A percentile compares a stretch with the other conserved stretches of the same genome.
These are phyloP conservation scores for Peromyscus attwateri DNA, from an alignment of 2,797 vertebrate species.

Conservation along the genomic window DNA sequence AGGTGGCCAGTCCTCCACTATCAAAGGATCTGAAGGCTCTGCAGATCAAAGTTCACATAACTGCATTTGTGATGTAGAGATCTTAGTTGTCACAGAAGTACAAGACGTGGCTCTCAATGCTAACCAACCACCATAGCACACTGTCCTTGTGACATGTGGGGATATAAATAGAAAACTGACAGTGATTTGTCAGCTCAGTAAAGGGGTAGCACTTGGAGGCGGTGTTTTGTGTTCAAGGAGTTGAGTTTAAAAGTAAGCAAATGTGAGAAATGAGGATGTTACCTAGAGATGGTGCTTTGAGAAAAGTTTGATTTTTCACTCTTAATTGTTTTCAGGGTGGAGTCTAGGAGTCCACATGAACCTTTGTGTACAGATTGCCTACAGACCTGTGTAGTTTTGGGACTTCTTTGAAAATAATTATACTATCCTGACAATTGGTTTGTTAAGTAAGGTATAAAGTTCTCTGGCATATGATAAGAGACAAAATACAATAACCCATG, in stretches of 20 bases:
- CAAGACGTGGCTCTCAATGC: not conserved
- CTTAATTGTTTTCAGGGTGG: not conserved
- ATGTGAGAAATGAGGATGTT: not conserved
- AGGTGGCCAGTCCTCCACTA: not conserved
- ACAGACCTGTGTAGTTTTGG: not conserved
- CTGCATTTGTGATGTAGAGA: not conserved
- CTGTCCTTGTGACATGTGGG: slow-evolving; percentile 30
- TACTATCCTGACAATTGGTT: slow-evolving; percentile 30
- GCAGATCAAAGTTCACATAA: slow-evolving; percentile 1
- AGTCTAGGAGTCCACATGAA: not conserved
- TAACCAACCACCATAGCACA: not conserved
- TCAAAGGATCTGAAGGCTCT: not conserved
- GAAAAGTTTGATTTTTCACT: not conserved
- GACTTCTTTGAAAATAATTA: slow-evolving; percentile 55
- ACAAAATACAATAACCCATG: not conserved
- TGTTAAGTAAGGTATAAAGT: slow-evolving; percentile 20
- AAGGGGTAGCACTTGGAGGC: not conserved
- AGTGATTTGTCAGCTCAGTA: slow-evolving; percentile 19
- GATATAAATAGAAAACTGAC: slow-evolving; percentile 26
- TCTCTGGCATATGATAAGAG: slow-evolving; percentile 33
- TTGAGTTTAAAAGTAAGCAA: slow-evolving; percentile 64
- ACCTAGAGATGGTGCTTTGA: not conserved
- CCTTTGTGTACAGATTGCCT: not conserved
- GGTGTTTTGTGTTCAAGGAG: slow-evolving; percentile 25
- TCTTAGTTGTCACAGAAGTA: not conserved